Percentiles rank a stretch among this genome's conserved stretches.
These are phyloP conservation scores for Takifugu bimaculatus DNA, from an alignment of 2,113 vertebrate genomes.

Conservation along the genomic window DNA sequence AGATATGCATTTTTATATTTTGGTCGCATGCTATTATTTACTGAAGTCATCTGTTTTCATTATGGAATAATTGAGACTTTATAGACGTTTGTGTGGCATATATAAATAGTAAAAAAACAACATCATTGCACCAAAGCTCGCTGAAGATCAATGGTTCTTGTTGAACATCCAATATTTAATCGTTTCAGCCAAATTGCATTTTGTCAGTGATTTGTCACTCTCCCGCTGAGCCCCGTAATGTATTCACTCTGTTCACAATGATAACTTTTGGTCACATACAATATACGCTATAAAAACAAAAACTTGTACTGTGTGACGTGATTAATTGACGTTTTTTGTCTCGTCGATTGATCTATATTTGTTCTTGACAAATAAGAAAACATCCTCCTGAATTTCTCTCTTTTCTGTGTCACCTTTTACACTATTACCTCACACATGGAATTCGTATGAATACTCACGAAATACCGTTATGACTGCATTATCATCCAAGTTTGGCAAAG, in stretches of 20 bases:
- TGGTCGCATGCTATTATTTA: conserved; percentile 26
- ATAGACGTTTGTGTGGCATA: conserved; percentile 25
- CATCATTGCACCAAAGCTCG: conserved; percentile 4
- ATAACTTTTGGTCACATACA: conserved; percentile 17
- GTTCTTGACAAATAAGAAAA: no score
- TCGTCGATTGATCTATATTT: no score
- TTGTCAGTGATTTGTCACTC: conserved; percentile 25
- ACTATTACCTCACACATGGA: background rate
- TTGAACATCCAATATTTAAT: conserved; percentile 3
- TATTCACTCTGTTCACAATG: background rate
- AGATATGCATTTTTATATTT: conserved; percentile 29
- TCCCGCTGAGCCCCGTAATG: background rate
- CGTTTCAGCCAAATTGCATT: conserved; percentile 15
- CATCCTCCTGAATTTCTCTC: conserved; percentile 14
- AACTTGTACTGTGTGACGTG: background rate
- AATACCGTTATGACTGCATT: background rate
- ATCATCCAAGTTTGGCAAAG: background rate
- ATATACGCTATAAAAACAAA: background rate
- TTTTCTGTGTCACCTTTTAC: conserved; percentile 20
- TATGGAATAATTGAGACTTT: conserved; percentile 23
- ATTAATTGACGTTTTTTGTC: no score
- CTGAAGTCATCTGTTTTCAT: conserved; percentile 12
- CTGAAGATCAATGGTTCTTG: conserved; percentile 12
- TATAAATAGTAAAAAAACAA: background rate
- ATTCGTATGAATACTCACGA: background rate